These are phyloP conservation scores for Ailurus styani DNA, from an alignment of 2,113 vertebrate genomes.

Conservation along the genomic window DNA sequence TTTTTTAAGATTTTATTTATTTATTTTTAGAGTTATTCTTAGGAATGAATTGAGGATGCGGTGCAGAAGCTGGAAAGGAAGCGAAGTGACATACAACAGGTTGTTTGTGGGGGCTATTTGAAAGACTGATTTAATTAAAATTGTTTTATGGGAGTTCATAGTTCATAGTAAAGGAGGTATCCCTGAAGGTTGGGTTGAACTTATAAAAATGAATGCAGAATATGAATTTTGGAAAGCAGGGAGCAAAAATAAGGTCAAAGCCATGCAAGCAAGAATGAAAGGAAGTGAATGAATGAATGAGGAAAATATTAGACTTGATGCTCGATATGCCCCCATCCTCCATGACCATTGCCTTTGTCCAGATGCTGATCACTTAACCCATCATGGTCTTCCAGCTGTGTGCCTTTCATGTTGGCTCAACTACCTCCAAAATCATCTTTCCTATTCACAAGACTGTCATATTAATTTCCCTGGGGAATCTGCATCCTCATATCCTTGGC, in stretches of 20 bases:
- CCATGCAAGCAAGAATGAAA: not conserved
- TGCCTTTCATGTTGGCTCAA: not conserved
- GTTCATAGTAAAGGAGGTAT: not conserved
- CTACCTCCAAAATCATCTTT: not conserved
- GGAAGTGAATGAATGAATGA: not conserved
- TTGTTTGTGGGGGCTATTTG: not conserved
- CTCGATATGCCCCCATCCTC: not conserved
- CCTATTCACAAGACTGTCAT: not conserved
- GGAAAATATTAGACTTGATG: not conserved
- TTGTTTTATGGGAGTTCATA: not conserved
- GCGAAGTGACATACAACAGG: not conserved
- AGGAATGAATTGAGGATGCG: not conserved
- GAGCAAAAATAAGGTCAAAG: not conserved
- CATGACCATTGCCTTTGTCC: not conserved
- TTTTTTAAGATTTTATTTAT: not conserved
- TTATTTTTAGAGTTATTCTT: not conserved
- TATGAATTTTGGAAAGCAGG: not conserved
- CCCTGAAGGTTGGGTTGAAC: not conserved
- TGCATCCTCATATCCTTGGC: not conserved
- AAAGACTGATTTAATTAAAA: conserved; percentile 5
- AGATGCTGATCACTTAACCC: not conserved
- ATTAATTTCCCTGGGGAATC: not conserved
- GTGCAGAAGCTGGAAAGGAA: not conserved
- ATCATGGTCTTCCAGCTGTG: not conserved
- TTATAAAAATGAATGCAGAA: not conserved